A percentile compares a stretch with the other conserved stretches of the same genome.
phyloP scores from a whole-genome alignment of 2,113 vertebrate genomes.

The Bambusicola thoracicus region DNA sequence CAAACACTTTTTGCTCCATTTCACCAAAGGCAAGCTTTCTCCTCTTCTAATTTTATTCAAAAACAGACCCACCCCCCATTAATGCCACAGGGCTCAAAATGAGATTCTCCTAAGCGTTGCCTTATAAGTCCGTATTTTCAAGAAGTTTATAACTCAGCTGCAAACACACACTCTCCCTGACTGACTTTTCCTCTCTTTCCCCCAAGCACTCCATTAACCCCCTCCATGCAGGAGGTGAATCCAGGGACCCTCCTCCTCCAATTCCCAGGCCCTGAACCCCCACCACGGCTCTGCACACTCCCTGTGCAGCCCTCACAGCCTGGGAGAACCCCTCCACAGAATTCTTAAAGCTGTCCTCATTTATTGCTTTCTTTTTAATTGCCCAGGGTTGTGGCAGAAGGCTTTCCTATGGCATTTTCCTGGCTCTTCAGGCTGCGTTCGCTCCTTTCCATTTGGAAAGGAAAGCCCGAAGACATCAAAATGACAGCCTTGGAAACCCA shows the following conservation, averaged over 20 bases:
- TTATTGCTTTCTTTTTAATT: neutral
- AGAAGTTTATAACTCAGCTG: neutral
- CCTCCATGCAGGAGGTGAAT: neutral
- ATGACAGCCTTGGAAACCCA: neutral
- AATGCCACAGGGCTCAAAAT: conserved; percentile 17
- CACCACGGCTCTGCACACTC: accelerated
- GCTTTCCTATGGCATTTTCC: neutral
- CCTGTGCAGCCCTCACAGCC: accelerated
- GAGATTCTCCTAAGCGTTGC: conserved; percentile 9
- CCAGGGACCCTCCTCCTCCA: neutral
- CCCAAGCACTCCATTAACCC: neutral
- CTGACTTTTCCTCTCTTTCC: neutral
- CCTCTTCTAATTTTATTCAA: neutral
- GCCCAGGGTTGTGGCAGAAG: neutral
- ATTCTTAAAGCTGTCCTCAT: neutral
- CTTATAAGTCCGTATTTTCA: conserved; percentile 57
- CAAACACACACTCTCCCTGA: neutral
- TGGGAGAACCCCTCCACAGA: neutral
- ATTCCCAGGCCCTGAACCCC: neutral
- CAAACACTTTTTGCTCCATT: neutral
- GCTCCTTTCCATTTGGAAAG: neutral
- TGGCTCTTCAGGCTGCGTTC: accelerated
- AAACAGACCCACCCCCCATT: conserved; percentile 26
- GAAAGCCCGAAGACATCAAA: neutral
- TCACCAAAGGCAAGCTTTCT: neutral